Base-by-base conservation (phyloP, 2,888 invertebrate species). In the Eurytoma adleriae region DNA sequence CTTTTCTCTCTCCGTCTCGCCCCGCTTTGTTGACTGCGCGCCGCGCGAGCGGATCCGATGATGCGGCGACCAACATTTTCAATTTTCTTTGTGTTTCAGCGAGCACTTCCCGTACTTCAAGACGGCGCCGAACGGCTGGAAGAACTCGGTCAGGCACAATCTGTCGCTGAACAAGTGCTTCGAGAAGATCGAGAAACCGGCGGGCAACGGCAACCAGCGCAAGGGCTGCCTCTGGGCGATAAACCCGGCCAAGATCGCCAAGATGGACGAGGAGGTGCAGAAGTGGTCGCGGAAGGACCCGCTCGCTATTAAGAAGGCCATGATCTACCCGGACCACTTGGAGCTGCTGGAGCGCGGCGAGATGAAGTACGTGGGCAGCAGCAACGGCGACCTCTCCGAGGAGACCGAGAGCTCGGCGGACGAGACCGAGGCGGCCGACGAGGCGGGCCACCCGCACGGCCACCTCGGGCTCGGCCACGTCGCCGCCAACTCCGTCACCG, bases 21-120 rank as follows among this genome's bases (percentile, higher is more conserved):
- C n/a, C 12, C n/a, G 14, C 54, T 62, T n/a, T 27, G 16, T 62
- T 62, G 30, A 27, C n/a, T 62, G 5, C 12, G 20, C 62, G 3
- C 50, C 48, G 27, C 57, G 5, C 20, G 13, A 14, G 13, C 54
- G 27, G 27, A 18, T 52, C 61, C n/a, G 18, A 59, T 56, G 56
- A 59, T 69, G 27, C 13, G 14, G 40, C 66, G 14, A 56, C 30
- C 27, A 68, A 64, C 12, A 4, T 48, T 2, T 48, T 52, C 3
- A 3, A 30, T 78, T 61, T 62, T 59, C 68, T 86, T 83, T 86
- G 83, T 83, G 83, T 94, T 94, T 82, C 93, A 97, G 97, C 91
- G 97, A 98, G 91, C 98, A 99, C 91, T 99, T 99, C 90, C 99
- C 99, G 0, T 99, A 98, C 91, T 99, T 99, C 91, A 98, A 98